Percentiles rank a stretch among this genome's conserved stretches.
Evolutionary conservation across 1,140 invertebrate species (phyloP).

Genomic region (Ooceraea biroi): DNA sequence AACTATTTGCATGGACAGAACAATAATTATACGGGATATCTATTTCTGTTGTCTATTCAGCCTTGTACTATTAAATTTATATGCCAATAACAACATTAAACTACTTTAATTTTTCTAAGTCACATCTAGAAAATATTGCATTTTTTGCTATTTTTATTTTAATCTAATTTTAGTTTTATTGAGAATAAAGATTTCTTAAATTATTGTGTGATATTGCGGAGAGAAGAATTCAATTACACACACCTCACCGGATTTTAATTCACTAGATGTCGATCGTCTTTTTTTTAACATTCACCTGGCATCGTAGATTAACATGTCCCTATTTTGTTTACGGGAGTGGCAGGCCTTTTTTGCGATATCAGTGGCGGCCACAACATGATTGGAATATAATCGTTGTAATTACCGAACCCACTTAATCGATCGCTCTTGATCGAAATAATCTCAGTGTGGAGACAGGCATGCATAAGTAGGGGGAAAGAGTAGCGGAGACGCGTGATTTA

Average conservation of each 20-base stretch:
- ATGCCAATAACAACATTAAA: neutral
- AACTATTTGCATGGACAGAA: slow-evolving; percentile 21
- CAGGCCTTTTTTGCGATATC: slow-evolving; percentile 32
- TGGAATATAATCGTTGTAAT: slow-evolving; percentile 73
- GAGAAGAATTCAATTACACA: neutral
- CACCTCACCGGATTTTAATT: neutral
- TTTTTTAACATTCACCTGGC: slow-evolving; percentile 20
- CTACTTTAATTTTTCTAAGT: neutral
- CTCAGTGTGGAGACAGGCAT: slow-evolving; percentile 10
- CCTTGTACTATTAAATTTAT: slow-evolving; percentile 25
- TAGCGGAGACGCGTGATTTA: slow-evolving; percentile 59
- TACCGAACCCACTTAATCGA: slow-evolving; percentile 62
- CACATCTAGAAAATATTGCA: neutral
- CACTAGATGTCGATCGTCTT: neutral
- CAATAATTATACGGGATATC: slow-evolving; percentile 41
- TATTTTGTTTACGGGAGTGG: slow-evolving; percentile 22
- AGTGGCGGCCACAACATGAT: slow-evolving; percentile 62
- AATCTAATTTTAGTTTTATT: neutral
- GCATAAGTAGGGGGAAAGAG: slow-evolving; percentile 10
- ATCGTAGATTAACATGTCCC: slow-evolving; percentile 52
- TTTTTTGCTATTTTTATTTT: neutral
- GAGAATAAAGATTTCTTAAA: neutral
- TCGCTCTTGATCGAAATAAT: slow-evolving; percentile 40
- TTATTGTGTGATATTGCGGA: neutral
- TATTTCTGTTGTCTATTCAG: slow-evolving; percentile 29